Evolutionary conservation across 2,888 invertebrate species (phyloP).

Genomic region (Platypus cylindrus): DNA sequence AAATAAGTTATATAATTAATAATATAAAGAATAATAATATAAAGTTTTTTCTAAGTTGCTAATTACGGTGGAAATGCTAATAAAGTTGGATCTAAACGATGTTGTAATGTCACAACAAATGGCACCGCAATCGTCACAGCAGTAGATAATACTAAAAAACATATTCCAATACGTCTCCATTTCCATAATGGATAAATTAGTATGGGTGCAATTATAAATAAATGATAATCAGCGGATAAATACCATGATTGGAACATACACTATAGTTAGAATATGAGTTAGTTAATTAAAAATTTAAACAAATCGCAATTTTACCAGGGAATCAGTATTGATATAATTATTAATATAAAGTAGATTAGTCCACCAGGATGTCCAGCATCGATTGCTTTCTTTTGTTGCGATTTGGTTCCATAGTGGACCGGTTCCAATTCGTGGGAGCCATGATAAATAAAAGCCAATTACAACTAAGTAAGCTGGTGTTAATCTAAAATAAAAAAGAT

Average conservation of each 20-base stretch:
- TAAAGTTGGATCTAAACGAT: constrained; percentile 53
- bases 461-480: constrained; percentile 64
- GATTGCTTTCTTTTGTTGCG: constrained; percentile 41
- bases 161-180: constrained; percentile 45
- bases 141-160: constrained; percentile 39
- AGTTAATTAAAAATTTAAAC: not conserved
- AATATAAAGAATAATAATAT: constrained; percentile 2
- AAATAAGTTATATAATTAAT: constrained; percentile 23
- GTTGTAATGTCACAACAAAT: constrained; percentile 40
- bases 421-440: constrained; percentile 53
- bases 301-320: constrained; percentile 38
- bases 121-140: constrained; percentile 32
- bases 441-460: constrained; percentile 59
- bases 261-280: constrained; percentile 30
- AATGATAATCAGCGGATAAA: constrained; percentile 36
- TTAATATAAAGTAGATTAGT: constrained; percentile 60
- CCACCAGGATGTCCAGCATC: constrained; percentile 61
- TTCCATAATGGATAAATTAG: constrained; percentile 56
- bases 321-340: constrained; percentile 54
- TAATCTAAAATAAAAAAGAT: too few species aligned
- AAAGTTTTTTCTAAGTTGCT: constrained; percentile 2
- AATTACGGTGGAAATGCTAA: constrained; percentile 57
- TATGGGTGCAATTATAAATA: constrained; percentile 48
- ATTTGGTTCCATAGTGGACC: constrained; percentile 63
- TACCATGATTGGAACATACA: constrained; percentile 68